Evolutionary conservation across 2,113 vertebrate genomes (phyloP), one percentile per base, ranked within the genome.

Genomic region (Istiophorus platypterus): DNA sequence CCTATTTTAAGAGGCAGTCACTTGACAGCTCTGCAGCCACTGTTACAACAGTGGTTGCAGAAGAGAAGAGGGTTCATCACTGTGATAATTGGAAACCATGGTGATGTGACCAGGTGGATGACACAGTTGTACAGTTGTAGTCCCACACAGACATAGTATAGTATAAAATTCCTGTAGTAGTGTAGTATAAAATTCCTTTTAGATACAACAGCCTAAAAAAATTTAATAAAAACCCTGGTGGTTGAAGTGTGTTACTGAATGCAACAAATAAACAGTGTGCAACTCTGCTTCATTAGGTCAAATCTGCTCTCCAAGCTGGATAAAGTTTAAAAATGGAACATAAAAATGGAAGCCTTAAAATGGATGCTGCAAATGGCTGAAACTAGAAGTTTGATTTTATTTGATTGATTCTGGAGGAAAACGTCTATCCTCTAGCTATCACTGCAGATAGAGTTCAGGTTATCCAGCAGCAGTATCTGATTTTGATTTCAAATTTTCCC

Each of bases 21-120:
- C 88, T 93, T 92, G 89, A 92, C 91, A 91, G 88, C 87, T 86
- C 88, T 85, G 89, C 80, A 79, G 79, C 81, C 58, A 84, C 77
- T 82, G 85, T 88, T 90, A 82, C 76, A 88, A 87, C 87, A 61
- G 72, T 63, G 82, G 85, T 70, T 81, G 72, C 86, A 82, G 76
- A 82, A 87, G 63, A 92, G 81, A 88, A 54, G 76, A 82, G 75
- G 87, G 85, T 91, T 90, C 82, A 91, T 91, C 87, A 89, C 76
- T 87, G 89, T 82, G 89, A 91, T 91, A 88, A 89, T 90, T 58
- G 88, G 84, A 89, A 91, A 88, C 91, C 91, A 89, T 89, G 84
- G 85, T 86, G 84, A 92, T 88, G 86, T 80, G 83, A 83, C 88
- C 88, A 92, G 88, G 86, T 89, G 85, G 76, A 91, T 81, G 81